Conservation (phyloP, 53 echinoderm and acorn worm genomes). For the Pentamera pediparva region DNA sequence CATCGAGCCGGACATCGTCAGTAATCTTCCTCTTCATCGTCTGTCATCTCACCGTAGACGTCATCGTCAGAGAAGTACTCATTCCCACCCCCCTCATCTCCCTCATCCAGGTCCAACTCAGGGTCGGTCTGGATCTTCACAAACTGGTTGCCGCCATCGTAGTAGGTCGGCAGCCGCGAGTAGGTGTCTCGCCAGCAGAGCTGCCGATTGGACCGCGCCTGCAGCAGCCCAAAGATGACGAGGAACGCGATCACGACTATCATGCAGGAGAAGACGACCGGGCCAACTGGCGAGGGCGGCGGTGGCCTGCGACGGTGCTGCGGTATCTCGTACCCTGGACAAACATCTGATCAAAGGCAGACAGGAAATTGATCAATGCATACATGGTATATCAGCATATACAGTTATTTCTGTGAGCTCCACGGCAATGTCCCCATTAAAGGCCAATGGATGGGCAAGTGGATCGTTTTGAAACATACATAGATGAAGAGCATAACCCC, state of each 20-base stretch:
- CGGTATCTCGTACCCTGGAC: constrained; percentile 2
- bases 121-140: constrained; percentile 22
- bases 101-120: constrained; percentile 2
- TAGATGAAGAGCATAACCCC: no score
- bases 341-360: neutral
- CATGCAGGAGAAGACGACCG: constrained; percentile 61
- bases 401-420: no score
- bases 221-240: constrained; percentile 77
- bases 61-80: constrained; percentile 81
- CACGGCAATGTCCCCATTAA: no score
- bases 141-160: constrained; percentile 52
- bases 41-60: constrained; percentile 54
- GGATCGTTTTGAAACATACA: no score
- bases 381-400: neutral
- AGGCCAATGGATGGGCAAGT: no score
- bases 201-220: constrained; percentile 70
- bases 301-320: neutral
- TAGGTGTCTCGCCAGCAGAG: constrained; percentile 67
- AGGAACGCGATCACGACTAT: constrained; percentile 56
- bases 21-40: constrained; percentile 53
- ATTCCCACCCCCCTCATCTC: constrained; percentile 52
- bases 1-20: no score
- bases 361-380: neutral
- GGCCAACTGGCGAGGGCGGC: constrained; percentile 10
- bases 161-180: constrained; percentile 58